A percentile compares a stretch with the other conserved stretches of the same genome.
Conservation (phyloP, 1,140 invertebrate genomes). For the Phocides pigmalion region DNA sequence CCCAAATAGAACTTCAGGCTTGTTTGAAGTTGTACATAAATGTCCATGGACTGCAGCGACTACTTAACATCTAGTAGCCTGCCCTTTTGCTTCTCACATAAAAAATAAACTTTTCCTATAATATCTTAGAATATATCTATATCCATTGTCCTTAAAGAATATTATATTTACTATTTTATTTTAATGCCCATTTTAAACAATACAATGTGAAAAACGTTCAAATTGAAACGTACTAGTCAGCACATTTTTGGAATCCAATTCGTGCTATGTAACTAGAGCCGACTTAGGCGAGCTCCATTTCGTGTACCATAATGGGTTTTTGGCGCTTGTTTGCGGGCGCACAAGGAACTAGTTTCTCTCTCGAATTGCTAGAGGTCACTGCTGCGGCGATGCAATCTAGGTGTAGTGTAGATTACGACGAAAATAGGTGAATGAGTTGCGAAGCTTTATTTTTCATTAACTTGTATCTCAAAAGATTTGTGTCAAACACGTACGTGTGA, state of each 20-base stretch:
- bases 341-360: neutral
- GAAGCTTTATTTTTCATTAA: neutral
- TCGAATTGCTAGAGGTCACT: neutral
- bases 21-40: no score
- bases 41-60: no score
- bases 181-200: neutral
- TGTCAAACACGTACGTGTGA: no score
- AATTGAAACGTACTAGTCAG: neutral
- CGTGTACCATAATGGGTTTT: neutral
- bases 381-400: neutral
- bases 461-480: no score
- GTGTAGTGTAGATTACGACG: neutral
- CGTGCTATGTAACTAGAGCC: neutral
- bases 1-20: no score
- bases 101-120: no score
- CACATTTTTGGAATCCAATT: neutral
- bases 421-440: neutral
- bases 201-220: neutral
- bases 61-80: no score
- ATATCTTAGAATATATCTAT: no score
- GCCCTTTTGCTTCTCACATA: no score
- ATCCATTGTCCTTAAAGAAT: no score
- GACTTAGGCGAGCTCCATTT: neutral
- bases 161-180: neutral
- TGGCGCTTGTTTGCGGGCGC: neutral